Evolutionary conservation across 2,888 invertebrate genomes (phyloP), one percentile per base, ranked within the genome.

Genomic region (Physocephala rufipes): DNA sequence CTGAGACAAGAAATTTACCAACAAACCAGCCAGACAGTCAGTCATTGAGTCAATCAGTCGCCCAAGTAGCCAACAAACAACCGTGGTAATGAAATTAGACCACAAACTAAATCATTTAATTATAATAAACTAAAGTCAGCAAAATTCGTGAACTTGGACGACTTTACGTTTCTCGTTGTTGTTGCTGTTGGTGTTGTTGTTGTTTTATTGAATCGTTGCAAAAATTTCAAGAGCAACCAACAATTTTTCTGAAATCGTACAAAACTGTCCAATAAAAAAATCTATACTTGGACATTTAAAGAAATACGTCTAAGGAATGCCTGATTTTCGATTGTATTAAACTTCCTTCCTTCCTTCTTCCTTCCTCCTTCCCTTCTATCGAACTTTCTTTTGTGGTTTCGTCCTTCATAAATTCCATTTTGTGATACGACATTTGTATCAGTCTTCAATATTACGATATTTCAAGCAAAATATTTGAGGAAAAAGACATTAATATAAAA

Each of bases 61-160:
- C 36, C 9, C 36, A 36, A 36, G 36, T 9, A 9, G 36, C 28
- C 49, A 63, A 43, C 70, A 58, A 58, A 28, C 51, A 67, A 62
- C 64, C 69, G 61, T 67, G 73, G 68, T 64, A 74, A 74, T 73
- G 71, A 70, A 73, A 73, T 74, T 71, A 73, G 71, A 66, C 71
- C 70, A 66, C 70, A 70, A 36, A 36, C 36, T 36, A 36, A 7
- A 49, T 30, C 61, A 51, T 13, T 43, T 19, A 62, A n/a, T 67
- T 26, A 67, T 21, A 24, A 58, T 47, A 58, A 28, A 47, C 67
- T 58, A 59, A 67, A 67, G 59, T 67, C 67, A 58, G 67, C 67
- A 67, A 59, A 68, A 62, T 30, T 49, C 30, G 43, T 62, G 68
- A 68, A 68, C 68, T 68, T 68, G 68, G 61, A 51, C 61, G 67